phyloP scores from a whole-genome alignment of 2,113 vertebrate species.

The Amblyopsis rosae region DNA sequence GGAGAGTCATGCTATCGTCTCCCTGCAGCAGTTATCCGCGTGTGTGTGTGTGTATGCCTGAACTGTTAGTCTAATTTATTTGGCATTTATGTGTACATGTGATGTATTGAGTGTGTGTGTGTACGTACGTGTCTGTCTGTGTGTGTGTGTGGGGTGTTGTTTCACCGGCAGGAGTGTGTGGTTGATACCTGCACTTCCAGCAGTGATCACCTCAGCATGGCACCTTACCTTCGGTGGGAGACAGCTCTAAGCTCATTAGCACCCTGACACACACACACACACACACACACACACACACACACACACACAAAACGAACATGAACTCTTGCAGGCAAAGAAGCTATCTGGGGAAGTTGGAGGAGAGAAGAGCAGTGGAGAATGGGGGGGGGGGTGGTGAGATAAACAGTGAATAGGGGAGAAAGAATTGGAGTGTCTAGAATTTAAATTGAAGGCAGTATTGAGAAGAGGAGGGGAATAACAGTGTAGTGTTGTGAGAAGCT shows the following conservation, averaged over 20 bases:
- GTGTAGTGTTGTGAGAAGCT: background rate
- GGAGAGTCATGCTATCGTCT: constrained; percentile 73
- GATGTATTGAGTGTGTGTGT: constrained; percentile 2
- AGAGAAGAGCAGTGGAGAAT: background rate
- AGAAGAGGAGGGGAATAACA: constrained; percentile 8
- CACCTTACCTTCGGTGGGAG: constrained; percentile 66
- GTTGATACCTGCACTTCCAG: constrained; percentile 71
- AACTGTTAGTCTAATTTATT: background rate
- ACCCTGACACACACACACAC: constrained; percentile 20
- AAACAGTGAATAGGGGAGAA: background rate
- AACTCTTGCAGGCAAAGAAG: background rate
- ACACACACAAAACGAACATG: too few relatives aligned
- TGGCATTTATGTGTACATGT: background rate
- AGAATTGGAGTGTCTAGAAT: constrained; percentile 1
- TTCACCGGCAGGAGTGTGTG: constrained; percentile 65
- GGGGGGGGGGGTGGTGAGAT: background rate
- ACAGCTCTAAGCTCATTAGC: constrained; percentile 70
- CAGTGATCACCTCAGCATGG: constrained; percentile 65
- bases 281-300: constrained; percentile 16
- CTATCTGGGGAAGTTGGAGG: constrained; percentile 14
- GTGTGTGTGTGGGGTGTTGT: constrained; percentile 11
- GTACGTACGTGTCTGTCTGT: constrained; percentile 9
- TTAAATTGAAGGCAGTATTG: background rate
- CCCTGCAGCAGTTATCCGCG: constrained; percentile 59
- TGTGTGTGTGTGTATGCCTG: constrained; percentile 36